Base-by-base conservation (phyloP, 2,113 vertebrate genomes). In the Oreotrochilus melanogaster region DNA sequence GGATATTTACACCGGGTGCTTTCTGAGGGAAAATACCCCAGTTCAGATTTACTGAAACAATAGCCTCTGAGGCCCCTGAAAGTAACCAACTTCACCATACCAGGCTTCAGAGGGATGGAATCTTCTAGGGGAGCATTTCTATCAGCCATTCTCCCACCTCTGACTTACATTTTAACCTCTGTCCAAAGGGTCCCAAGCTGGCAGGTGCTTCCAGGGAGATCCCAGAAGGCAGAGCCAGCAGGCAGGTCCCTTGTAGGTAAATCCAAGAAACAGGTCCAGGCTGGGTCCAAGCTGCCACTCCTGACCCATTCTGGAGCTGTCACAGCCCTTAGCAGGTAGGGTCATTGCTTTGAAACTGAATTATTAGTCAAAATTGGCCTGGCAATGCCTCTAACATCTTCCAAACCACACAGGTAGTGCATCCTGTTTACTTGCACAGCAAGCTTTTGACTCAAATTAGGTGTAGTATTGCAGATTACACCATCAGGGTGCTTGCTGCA, bases 311-410 rank as follows among this genome's bases (percentile, higher is more conserved):
- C 56, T 0, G 1, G 30, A 11, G 15, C 65, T 78, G 56, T 42
- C 0, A 0, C 33, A 87, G 73, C 22, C 64, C 1, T 0, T 5
- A 23, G 27, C 30, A 33, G 11, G 14, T 54, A 35, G 30, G 19
- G 18, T 48, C 56, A n/a, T 21, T 74, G 73, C 50, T 84, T 60
- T 81, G 57, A 48, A 11, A 54, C 21, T 5, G 11, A 85, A 0
- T 31, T 21, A 1, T 42, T 51, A 11, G 6, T 47, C 70, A 54
- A 66, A 78, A 58, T 30, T 74, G 78, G 10, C 35, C 80, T 70
- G 47, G 43, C 14, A 27, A 78, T 18, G 15, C 31, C 69, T 84
- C 35, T 17, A 74, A 11, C 30, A 48, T 73, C 64, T 81, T 62
- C 17, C 28, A 51, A 5, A 2, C 7, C 43, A 39, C 54, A 6